phyloP scores from a whole-genome alignment of 2,797 vertebrate species.

The Anabacerthia variegaticeps region DNA sequence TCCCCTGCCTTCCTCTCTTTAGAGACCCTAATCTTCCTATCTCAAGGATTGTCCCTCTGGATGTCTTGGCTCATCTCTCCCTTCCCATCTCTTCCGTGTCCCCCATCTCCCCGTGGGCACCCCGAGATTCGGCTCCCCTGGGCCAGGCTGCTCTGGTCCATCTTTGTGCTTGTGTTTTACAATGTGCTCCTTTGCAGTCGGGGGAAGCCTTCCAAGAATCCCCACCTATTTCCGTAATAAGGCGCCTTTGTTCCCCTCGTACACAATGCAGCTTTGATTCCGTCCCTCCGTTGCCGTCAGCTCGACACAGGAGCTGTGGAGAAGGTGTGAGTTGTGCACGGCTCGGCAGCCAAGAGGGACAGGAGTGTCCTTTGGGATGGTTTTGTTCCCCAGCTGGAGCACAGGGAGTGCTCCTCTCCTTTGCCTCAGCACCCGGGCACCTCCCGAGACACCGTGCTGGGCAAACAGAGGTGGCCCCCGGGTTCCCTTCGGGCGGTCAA shows the following conservation, averaged over 20 bases:
- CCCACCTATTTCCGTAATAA: slow-evolving; percentile 58
- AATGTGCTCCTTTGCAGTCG: background rate
- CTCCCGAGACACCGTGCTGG: accelerated
- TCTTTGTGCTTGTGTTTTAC: background rate
- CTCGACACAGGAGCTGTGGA: background rate
- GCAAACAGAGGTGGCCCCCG: background rate
- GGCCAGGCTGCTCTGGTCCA: background rate
- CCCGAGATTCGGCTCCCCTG: background rate
- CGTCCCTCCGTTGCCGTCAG: background rate
- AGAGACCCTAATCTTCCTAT: background rate
- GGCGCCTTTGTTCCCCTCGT: slow-evolving; percentile 46
- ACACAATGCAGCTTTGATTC: slow-evolving; percentile 56
- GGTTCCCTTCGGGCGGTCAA: background rate
- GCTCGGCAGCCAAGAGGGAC: background rate
- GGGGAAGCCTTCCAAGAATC: slow-evolving; percentile 68
- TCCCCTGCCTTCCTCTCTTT: background rate
- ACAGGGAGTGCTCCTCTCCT: background rate
- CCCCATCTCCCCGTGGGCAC: background rate
- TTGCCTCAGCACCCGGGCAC: background rate
- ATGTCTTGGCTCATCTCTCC: accelerated
- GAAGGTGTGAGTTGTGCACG: background rate
- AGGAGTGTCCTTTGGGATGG: background rate
- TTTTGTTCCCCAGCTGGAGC: background rate
- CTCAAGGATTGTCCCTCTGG: background rate
- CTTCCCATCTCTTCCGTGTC: accelerated